Percentiles rank a stretch among this genome's conserved stretches.
Evolutionary conservation across 2,797 vertebrate genomes (phyloP).

Genomic region (Gambelia wislizenii): DNA sequence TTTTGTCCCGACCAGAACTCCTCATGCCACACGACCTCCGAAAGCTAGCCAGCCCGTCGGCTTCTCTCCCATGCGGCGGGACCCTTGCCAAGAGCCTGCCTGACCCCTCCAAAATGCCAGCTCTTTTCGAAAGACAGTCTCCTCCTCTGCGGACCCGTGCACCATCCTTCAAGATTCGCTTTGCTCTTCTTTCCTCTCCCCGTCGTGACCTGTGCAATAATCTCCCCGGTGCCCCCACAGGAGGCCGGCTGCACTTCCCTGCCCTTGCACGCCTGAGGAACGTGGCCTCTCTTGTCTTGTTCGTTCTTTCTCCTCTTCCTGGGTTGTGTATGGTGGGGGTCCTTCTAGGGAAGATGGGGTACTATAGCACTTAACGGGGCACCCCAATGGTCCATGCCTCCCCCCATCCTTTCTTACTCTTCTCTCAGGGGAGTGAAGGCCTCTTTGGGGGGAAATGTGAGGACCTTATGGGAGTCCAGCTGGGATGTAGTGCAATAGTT

Average conservation of each 20-base stretch:
- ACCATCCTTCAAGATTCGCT: conserved; percentile 26
- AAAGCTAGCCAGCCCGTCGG: conserved; percentile 84
- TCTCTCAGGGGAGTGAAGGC: not conserved
- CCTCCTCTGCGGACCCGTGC: not conserved
- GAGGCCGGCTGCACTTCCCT: not conserved
- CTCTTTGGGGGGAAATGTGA: not conserved
- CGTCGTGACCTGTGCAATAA: not conserved
- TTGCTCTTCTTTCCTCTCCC: not conserved
- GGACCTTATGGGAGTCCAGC: not conserved
- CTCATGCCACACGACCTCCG: conserved; percentile 78
- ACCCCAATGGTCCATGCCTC: not conserved
- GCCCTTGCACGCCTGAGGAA: not conserved
- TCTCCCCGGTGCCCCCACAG: not conserved
- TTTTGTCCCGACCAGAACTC: conserved; percentile 90
- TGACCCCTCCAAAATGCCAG: not conserved
- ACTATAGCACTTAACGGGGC: not conserved
- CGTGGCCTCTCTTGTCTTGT: not conserved
- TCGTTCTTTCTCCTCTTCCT: not conserved
- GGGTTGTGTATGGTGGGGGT: not conserved
- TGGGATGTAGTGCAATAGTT: conserved; percentile 73
- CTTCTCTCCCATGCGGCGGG: conserved; percentile 14
- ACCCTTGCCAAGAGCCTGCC: not conserved
- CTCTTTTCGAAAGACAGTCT: not conserved
- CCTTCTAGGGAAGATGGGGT: not conserved
- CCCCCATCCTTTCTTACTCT: no score